Conservation (phyloP, 2,113 vertebrate species). For the Trinectes maculatus region DNA sequence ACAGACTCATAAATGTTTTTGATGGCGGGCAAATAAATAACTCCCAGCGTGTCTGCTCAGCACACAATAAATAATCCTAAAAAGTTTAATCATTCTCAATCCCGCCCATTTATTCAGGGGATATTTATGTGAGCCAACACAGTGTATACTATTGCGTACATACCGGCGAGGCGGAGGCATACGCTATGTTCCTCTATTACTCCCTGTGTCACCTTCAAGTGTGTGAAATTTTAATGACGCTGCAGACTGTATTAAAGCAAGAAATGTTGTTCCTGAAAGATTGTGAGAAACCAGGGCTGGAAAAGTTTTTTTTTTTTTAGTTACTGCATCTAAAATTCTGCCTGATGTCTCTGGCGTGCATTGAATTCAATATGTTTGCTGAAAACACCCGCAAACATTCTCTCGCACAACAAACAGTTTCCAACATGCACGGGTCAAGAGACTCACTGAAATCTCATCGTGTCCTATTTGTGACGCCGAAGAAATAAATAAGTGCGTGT, state of each 20-base stretch:
- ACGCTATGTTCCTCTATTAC: slow-evolving; percentile 1
- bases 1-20: slow-evolving; percentile 79
- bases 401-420: slow-evolving; percentile 57
- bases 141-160: slow-evolving; percentile 5
- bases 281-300: slow-evolving; percentile 3
- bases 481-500: too few species aligned
- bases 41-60: slow-evolving; percentile 68
- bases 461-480: too few species aligned
- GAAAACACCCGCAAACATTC: slow-evolving; percentile 39
- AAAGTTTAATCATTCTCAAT: slow-evolving; percentile 66
- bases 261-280: slow-evolving; percentile 20
- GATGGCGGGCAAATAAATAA: slow-evolving; percentile 74
- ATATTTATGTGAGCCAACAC: slow-evolving; percentile 61
- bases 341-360: slow-evolving; percentile 22
- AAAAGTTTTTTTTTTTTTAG: slow-evolving; percentile 14
- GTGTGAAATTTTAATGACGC: slow-evolving; percentile 6
- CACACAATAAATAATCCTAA: slow-evolving; percentile 75
- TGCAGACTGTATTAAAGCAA: slow-evolving; percentile 2
- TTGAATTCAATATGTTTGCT: slow-evolving; percentile 29
- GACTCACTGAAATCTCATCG: slow-evolving; percentile 40
- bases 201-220: slow-evolving; percentile 33
- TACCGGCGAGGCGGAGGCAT: neutral
- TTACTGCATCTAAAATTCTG: slow-evolving; percentile 20
- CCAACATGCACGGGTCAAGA: slow-evolving; percentile 66
- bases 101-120: slow-evolving; percentile 50